Conservation (phyloP, 2,113 vertebrate species). For the Gasterosteus aculeatus region DNA sequence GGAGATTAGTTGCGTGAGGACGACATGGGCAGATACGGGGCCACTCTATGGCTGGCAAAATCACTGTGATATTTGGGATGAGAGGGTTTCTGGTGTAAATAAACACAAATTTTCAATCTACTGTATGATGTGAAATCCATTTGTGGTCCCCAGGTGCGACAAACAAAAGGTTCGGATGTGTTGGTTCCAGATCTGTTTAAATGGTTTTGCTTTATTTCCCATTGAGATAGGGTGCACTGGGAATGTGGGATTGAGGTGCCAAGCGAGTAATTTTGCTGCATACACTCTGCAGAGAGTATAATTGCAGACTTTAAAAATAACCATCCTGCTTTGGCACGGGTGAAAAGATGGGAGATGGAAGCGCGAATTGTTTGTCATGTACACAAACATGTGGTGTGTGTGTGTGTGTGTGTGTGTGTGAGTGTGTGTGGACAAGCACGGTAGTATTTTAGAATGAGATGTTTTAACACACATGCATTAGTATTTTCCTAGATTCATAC, state of each 20-base stretch:
- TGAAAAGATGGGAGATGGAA: slow-evolving; percentile 31
- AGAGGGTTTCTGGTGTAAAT: slow-evolving; percentile 68
- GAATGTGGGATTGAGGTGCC: slow-evolving; percentile 71
- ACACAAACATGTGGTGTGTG: slow-evolving; percentile 36
- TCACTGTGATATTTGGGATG: slow-evolving; percentile 45
- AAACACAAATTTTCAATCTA: slow-evolving; percentile 77
- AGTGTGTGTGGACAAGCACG: slow-evolving; percentile 39
- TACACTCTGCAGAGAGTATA: slow-evolving; percentile 71
- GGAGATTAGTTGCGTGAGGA: slow-evolving; percentile 52
- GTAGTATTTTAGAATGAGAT: slow-evolving; percentile 52
- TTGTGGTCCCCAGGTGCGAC: slow-evolving; percentile 78
- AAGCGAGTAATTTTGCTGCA: slow-evolving; percentile 72
- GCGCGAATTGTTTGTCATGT: slow-evolving; percentile 32
- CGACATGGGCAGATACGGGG: slow-evolving; percentile 40
- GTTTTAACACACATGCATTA: slow-evolving; percentile 47
- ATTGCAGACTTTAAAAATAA: slow-evolving; percentile 76
- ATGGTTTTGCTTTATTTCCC: slow-evolving; percentile 75
- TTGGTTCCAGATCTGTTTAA: slow-evolving; percentile 71
- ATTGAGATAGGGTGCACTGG: slow-evolving; percentile 54
- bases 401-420: slow-evolving; percentile 13
- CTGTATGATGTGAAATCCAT: slow-evolving; percentile 74
- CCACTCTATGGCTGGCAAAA: slow-evolving; percentile 57
- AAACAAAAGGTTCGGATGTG: slow-evolving; percentile 76
- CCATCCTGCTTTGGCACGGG: slow-evolving; percentile 66
- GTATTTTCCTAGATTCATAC: slow-evolving; percentile 17